These are phyloP conservation scores for Lepidurus arcticus DNA, from an alignment of 1,140 invertebrate genomes.

Conservation along the genomic window DNA sequence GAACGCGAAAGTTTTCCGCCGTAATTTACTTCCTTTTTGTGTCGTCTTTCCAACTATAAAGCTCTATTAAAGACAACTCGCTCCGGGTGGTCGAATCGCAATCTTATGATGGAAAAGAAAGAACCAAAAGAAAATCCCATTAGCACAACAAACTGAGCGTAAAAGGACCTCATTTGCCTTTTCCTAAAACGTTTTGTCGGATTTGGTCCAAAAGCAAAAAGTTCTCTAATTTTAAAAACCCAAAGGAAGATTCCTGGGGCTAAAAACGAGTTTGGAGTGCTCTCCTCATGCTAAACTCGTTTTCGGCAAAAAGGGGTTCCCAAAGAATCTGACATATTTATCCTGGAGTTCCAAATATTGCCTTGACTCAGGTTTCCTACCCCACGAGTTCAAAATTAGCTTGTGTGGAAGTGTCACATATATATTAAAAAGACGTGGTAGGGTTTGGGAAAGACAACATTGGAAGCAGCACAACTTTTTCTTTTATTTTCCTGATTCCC, in stretches of 20 bases:
- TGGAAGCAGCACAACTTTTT: constrained; percentile 3
- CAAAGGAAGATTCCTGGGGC: background rate
- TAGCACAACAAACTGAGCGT: background rate
- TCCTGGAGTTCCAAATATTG: background rate
- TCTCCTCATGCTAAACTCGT: background rate
- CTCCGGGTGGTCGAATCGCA: background rate
- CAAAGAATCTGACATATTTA: background rate
- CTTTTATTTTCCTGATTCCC: background rate
- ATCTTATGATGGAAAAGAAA: background rate
- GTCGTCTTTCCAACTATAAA: too few relatives aligned
- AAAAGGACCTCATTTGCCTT: background rate
- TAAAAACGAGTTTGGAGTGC: background rate
- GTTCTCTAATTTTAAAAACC: background rate
- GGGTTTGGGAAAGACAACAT: too few relatives aligned
- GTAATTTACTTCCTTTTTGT: too few relatives aligned
- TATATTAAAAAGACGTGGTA: too few relatives aligned
- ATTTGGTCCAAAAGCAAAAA: background rate
- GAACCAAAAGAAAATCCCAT: background rate
- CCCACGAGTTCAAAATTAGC: constrained; percentile 1
- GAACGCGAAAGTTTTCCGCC: too few relatives aligned
- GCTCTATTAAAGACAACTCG: too few relatives aligned
- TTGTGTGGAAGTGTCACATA: background rate
- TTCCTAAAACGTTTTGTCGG: background rate
- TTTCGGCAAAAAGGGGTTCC: background rate
- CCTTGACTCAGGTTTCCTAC: background rate